Percentiles rank a stretch among this genome's conserved stretches.
Evolutionary conservation across 2,888 invertebrate genomes (phyloP).

Genomic region (Listrodromus nycthemerus): DNA sequence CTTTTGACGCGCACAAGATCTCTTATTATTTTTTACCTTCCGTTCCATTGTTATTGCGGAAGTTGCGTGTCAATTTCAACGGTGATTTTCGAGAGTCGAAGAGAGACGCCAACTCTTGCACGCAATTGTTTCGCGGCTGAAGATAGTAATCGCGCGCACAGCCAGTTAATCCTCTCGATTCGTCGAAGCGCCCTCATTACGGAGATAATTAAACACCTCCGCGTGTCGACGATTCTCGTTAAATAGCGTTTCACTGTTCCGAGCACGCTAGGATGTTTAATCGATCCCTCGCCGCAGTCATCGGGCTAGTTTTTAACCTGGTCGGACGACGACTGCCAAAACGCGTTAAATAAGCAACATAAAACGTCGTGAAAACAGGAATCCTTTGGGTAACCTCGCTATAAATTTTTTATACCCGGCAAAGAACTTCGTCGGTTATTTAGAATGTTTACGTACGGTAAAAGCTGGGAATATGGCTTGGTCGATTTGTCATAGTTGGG

Average conservation of each 20-base stretch:
- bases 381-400: background rate
- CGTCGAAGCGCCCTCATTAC: constrained; percentile 34
- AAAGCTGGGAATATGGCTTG: too few species aligned
- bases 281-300: constrained; percentile 29
- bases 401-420: constrained; percentile 13
- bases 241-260: background rate
- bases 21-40: background rate
- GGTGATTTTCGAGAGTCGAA: background rate
- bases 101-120: background rate
- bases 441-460: background rate
- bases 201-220: constrained; percentile 38
- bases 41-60: background rate
- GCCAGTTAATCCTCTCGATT: constrained; percentile 19
- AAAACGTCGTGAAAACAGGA: constrained; percentile 6
- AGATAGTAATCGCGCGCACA: background rate
- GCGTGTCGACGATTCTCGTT: constrained; percentile 17
- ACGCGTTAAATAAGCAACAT: constrained; percentile 12
- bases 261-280: constrained; percentile 6
- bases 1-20: background rate
- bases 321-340: constrained; percentile 18
- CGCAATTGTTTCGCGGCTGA: constrained; percentile 7
- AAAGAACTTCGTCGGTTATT: constrained; percentile 1
- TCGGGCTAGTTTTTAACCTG: constrained; percentile 11
- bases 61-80: background rate
- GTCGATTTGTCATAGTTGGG: too few species aligned